phyloP scores from a whole-genome alignment of 2,797 vertebrate genomes.

The Toxotes lorentzi region DNA sequence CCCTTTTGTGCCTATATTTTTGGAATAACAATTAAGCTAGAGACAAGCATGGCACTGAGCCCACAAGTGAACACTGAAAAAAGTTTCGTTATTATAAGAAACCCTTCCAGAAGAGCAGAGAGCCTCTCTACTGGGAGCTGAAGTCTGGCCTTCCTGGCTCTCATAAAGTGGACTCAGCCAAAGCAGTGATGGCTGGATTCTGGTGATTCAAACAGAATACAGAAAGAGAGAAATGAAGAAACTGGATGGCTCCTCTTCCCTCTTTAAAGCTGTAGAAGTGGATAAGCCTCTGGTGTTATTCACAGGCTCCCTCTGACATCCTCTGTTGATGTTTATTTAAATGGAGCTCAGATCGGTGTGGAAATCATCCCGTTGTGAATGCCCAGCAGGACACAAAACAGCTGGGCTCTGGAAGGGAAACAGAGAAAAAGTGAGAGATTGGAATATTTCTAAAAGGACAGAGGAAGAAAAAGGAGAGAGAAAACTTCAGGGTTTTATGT shows the following conservation, averaged over 20 bases:
- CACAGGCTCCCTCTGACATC: constrained; percentile 74
- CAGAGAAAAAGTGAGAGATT: constrained; percentile 35
- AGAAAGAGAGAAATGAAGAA: constrained; percentile 59
- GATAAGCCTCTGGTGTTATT: constrained; percentile 83
- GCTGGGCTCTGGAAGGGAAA: constrained; percentile 68
- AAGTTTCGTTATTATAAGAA: constrained; percentile 48
- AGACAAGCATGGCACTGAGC: constrained; percentile 2
- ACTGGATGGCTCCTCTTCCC: constrained; percentile 65
- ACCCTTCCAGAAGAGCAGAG: constrained; percentile 33
- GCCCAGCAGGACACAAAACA: constrained; percentile 74
- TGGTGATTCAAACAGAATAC: constrained; percentile 73
- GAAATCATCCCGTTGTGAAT: constrained; percentile 69
- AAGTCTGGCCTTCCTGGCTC: constrained; percentile 53
- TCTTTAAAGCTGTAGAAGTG: constrained; percentile 71
- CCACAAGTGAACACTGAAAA: constrained; percentile 14
- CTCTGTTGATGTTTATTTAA: constrained; percentile 83
- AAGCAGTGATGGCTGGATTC: constrained; percentile 64
- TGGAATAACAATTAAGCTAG: constrained; percentile 41
- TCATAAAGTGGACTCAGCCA: constrained; percentile 49
- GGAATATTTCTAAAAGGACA: constrained; percentile 45
- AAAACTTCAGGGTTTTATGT: constrained; percentile 62
- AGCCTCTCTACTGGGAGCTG: constrained; percentile 45
- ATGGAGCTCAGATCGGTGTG: constrained; percentile 71
- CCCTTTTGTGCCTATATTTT: background rate
- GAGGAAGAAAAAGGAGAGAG: constrained; percentile 15